These are phyloP conservation scores for Desoria tigrina DNA, from an alignment of 2,888 invertebrate species.

Conservation along the genomic window DNA sequence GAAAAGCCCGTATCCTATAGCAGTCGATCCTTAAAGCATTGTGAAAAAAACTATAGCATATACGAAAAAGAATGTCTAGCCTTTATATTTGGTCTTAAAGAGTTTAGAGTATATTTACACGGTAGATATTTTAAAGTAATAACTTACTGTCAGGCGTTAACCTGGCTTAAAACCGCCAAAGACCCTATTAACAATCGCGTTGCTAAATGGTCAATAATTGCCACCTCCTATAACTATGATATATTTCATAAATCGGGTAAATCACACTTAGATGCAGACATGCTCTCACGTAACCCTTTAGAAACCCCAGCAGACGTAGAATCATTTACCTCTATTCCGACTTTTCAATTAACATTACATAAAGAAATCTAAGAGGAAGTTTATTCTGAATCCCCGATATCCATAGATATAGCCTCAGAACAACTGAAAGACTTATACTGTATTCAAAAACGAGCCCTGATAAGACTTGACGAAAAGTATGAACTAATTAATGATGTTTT, in stretches of 20 bases:
- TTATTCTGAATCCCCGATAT: too few relatives aligned
- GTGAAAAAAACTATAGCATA: conserved; percentile 6
- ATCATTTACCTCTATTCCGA: too few relatives aligned
- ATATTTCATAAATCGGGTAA: conserved; percentile 1
- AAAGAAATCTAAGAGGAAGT: too few relatives aligned
- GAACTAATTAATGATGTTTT: too few relatives aligned
- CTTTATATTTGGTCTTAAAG: conserved; percentile 3
- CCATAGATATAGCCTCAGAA: too few relatives aligned
- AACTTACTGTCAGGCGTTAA: conserved; percentile 12
- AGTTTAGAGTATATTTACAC: conserved; percentile 16
- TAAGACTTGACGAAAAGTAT: too few relatives aligned
- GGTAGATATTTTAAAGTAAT: conserved; percentile 12
- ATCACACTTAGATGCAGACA: too few relatives aligned
- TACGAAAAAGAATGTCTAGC: too few relatives aligned
- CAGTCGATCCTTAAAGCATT: conserved; percentile 2
- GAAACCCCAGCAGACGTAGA: background rate
- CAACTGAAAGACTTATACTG: too few relatives aligned
- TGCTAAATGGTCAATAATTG: conserved; percentile 12
- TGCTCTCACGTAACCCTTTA: too few relatives aligned
- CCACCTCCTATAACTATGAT: background rate
- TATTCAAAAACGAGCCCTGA: too few relatives aligned
- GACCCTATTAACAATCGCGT: background rate
- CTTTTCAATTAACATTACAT: too few relatives aligned
- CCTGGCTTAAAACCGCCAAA: conserved; percentile 10
- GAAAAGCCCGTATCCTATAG: conserved; percentile 7